Base-by-base conservation (phyloP, 1,140 invertebrate species). In the Drosophila azteca region DNA sequence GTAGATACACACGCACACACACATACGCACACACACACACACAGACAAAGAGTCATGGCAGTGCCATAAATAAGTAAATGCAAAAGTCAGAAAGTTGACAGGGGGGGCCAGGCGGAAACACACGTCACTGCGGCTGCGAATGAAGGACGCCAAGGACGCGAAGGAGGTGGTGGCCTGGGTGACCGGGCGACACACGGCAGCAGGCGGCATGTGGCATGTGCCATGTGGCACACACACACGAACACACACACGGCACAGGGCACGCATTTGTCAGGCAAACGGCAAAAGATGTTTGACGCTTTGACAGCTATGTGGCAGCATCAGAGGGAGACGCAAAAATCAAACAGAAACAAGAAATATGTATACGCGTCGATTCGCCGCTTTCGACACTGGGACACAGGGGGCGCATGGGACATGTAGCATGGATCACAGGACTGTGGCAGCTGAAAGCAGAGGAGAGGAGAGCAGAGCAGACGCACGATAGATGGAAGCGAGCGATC, bases 51-150 rank as follows among this genome's bases (percentile, higher is more conserved):
- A 0, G 8, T 9, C 8, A 31, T 9, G 31, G 69, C 55, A 54
- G 11, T 57, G 58, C 70, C 77, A 81, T 81, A 85, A 84, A 84
- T 84, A 84, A 77, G 84, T 85, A 87, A 87, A 85, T 81, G 82
- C 73, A 74, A 85, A 85, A 85, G 73, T 85, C 78, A 81, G 72
- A 73, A 77, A 58, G 49, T 64, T 79, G 79, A 78, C 79, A 71
- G 60, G 17, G 17, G 17, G 17, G 51, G 44, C 35, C 62, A 43
- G 15, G 63, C 62, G 26, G 60, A 15, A 67, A 50, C 61, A 24
- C 55, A 67, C 57, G 52, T 66, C 77, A 60, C 55, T 31, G 35
- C 11, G 35, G 35, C 51, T 49, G 46, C 52, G 69, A 39, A 74
- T 72, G 60, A 64, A 52, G 57, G 66, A 57, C 46, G 57, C 15